These are phyloP conservation scores for Pterocles burchelli DNA, from an alignment of 2,113 vertebrate species.

Conservation along the genomic window DNA sequence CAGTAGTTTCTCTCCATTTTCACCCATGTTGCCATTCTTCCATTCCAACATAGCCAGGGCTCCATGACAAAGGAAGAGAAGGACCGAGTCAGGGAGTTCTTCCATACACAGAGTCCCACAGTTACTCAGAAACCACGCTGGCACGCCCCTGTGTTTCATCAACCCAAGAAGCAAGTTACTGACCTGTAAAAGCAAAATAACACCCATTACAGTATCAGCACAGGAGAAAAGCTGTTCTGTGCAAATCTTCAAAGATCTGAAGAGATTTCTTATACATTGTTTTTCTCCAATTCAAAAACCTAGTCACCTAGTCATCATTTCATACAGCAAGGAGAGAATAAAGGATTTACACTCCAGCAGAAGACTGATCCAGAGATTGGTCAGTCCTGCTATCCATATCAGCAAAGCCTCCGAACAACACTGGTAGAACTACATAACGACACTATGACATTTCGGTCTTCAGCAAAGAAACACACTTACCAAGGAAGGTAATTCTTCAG, in stretches of 20 bases:
- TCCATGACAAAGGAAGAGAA: conserved; percentile 90
- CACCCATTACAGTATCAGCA: neutral
- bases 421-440: neutral
- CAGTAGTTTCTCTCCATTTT: conserved; percentile 80
- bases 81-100: conserved; percentile 58
- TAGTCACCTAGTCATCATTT: neutral
- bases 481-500: conserved; percentile 80
- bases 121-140: conserved; percentile 79
- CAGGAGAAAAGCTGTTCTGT: neutral
- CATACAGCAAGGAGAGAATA: fast-evolving
- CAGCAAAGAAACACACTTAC: conserved; percentile 74
- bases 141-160: conserved; percentile 25
- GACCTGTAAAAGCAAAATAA: conserved; percentile 74
- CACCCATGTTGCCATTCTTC: conserved; percentile 76
- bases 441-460: neutral
- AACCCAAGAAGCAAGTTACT: conserved; percentile 78
- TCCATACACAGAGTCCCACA: conserved; percentile 75
- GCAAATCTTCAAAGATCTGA: neutral
- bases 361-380: neutral
- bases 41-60: conserved; percentile 92
- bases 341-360: neutral
- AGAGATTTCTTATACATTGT: neutral
- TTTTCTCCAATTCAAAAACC: neutral
- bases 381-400: neutral
- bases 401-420: neutral